A percentile compares a stretch with the other conserved stretches of the same genome.
phyloP scores from a whole-genome alignment of 2,888 invertebrate genomes.

The Morinoia aosen region DNA sequence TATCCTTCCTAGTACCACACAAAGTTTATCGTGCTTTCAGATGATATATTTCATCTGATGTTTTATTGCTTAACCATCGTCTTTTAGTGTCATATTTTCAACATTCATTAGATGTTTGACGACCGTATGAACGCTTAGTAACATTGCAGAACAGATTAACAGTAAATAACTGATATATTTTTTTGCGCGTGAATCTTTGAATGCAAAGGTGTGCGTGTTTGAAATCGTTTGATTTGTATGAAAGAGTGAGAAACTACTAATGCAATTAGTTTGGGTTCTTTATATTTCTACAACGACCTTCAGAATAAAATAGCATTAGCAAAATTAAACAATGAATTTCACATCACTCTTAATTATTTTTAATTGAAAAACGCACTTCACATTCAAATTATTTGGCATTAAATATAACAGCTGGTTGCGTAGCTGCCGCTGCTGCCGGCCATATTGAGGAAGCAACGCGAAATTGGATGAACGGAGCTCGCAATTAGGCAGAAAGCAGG shows the following conservation, averaged over 20 bases:
- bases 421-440: not conserved
- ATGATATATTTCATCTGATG: not conserved
- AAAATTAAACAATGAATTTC: not conserved
- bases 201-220: too few relatives aligned
- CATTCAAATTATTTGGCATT: not conserved
- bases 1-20: too few relatives aligned
- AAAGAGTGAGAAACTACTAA: too few relatives aligned
- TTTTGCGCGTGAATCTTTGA: too few relatives aligned
- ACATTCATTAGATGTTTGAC: not conserved
- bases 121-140: not conserved
- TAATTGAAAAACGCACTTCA: not conserved
- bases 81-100: not conserved
- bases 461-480: slow-evolving; percentile 28
- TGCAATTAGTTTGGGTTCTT: too few relatives aligned
- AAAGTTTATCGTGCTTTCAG: not conserved
- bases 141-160: not conserved
- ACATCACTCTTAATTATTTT: not conserved
- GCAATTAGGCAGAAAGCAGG: slow-evolving; percentile 42
- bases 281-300: too few relatives aligned
- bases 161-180: not conserved
- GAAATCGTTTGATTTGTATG: too few relatives aligned
- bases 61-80: not conserved
- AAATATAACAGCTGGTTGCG: not conserved
- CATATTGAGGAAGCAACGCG: not conserved
- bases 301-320: too few relatives aligned